Evolutionary conservation across 2,888 invertebrate species (phyloP), one percentile per base, ranked within the genome.

Genomic region (Hartigia nigra): DNA sequence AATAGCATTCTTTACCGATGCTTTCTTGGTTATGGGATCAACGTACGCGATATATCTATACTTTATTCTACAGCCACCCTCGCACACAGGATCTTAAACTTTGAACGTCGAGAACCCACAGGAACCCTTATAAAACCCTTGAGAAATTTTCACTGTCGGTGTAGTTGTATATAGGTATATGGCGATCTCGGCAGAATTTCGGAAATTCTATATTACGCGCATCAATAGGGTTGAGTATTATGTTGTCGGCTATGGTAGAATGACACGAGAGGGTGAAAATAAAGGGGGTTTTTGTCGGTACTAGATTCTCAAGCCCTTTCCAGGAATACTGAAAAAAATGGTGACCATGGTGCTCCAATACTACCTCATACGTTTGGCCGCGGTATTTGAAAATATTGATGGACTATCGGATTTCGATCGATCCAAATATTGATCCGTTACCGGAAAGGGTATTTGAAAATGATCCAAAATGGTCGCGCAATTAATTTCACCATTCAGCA

Each of bases 381-480:
- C 79, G 80, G 81, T 86, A 84, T 89, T 88, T 88, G 86, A 84
- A 88, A 89, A 89, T 88, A 88, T 87, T 87, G 87, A 87, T 83
- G 83, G 77, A 76, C 77, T 76, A 83, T 84, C 78, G 78, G 81
- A 82, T 83, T 80, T 81, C 76, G 81, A 84, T 82, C 82, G 85
- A 82, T 87, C 87, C 81, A 87, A 87, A 88, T 88, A 88, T 88
- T 87, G 85, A 87, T 84, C 78, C 77, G 55, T 9, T 0, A 55
- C 55, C 55, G 55, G 55, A 55, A 55, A 2, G 55, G 55, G 2
- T 55, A 55, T 55, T 3, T 55, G 55, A 55, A 55, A 55, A 23
- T 55, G 55, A 55, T 55, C 55, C 3, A 55, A 23, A 55, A 55
- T 55, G 9, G 5, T 23, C 0, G 55, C 5, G 14, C 55, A 55